Evolutionary conservation across 1,140 invertebrate species (phyloP).

Genomic region (Zaprionus vittiger): DNA sequence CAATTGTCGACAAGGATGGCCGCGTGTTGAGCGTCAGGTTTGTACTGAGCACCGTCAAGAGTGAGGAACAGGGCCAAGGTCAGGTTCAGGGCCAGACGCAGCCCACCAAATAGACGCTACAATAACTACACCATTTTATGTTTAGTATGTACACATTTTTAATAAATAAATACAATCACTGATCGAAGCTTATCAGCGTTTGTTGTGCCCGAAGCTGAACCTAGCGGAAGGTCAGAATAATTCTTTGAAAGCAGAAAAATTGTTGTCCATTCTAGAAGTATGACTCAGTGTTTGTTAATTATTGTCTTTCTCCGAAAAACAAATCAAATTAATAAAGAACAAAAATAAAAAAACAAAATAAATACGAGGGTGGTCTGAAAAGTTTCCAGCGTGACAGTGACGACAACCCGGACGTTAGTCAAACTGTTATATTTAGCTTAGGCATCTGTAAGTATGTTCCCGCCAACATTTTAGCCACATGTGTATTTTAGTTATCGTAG

Average conservation of each 20-base stretch:
- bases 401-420: too few relatives aligned
- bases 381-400: too few relatives aligned
- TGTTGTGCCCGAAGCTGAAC: neutral
- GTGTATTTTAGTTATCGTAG: too few relatives aligned
- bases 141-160: neutral
- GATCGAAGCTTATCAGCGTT: conserved; percentile 54
- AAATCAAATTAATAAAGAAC: too few relatives aligned
- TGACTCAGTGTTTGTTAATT: neutral
- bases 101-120: conserved; percentile 46
- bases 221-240: neutral
- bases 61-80: neutral
- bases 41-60: conserved; percentile 62
- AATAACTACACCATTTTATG: neutral
- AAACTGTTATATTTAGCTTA: too few relatives aligned
- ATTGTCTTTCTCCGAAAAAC: too few relatives aligned
- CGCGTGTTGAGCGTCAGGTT: conserved; percentile 62
- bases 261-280: neutral
- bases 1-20: conserved; percentile 69
- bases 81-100: neutral
- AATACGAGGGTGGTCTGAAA: too few relatives aligned
- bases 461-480: too few relatives aligned
- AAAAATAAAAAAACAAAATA: too few relatives aligned
- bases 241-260: neutral
- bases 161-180: conserved; percentile 1
- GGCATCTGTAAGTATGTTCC: too few relatives aligned